A percentile compares a stretch with the other conserved stretches of the same genome.
Conservation (phyloP, 2,888 invertebrate species). For the Cerceris ruficornis region DNA sequence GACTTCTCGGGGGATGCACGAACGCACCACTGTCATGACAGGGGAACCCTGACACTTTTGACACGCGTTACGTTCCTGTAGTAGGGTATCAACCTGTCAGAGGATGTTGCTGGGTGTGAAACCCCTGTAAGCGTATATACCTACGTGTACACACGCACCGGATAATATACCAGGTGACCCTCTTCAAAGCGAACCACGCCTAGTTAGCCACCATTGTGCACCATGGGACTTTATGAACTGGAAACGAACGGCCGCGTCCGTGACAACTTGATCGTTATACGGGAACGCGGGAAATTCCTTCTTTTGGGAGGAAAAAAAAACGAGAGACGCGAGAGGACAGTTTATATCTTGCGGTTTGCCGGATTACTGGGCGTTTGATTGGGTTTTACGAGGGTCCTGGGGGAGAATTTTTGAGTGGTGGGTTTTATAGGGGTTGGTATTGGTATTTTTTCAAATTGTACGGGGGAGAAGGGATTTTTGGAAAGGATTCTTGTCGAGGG, state of each 20-base stretch:
- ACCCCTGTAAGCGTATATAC: slow-evolving; percentile 58
- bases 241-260: slow-evolving; percentile 68
- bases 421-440: no score
- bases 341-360: no score
- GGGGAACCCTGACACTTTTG: slow-evolving; percentile 69
- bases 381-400: no score
- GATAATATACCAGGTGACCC: slow-evolving; percentile 75
- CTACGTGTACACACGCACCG: slow-evolving; percentile 37
- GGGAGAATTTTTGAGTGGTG: no score
- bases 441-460: no score
- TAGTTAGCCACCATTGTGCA: slow-evolving; percentile 77
- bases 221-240: slow-evolving; percentile 71
- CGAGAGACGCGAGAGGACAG: no score
- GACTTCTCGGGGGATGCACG: slow-evolving; percentile 44
- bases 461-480: no score
- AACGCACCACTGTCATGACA: slow-evolving; percentile 61
- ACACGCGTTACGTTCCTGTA: slow-evolving; percentile 67
- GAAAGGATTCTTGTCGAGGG: no score
- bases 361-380: no score
- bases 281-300: slow-evolving; percentile 40
- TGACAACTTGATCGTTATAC: slow-evolving; percentile 74
- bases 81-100: slow-evolving; percentile 74
- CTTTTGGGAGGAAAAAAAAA: slow-evolving; percentile 48
- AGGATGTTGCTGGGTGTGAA: slow-evolving; percentile 69
- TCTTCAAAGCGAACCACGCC: slow-evolving; percentile 78